These are phyloP conservation scores for Fragum fragum DNA, from an alignment of 2,888 invertebrate genomes.

Conservation along the genomic window DNA sequence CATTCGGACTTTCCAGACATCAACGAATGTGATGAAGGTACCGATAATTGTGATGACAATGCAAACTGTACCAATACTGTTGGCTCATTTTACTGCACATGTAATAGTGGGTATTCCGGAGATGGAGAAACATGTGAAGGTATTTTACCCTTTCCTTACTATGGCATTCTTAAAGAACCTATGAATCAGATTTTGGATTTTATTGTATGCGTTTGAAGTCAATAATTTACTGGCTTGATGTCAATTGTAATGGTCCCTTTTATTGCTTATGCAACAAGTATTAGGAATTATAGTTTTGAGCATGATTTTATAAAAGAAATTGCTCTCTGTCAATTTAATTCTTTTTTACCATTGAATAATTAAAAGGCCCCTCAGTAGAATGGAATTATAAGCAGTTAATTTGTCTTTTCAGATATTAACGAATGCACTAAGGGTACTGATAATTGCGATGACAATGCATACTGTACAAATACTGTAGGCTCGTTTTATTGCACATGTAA, in stretches of 20 bases:
- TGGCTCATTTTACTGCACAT: not conserved
- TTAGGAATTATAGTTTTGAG: too few relatives aligned
- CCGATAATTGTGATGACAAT: not conserved
- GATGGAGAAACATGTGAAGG: not conserved
- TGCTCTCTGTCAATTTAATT: too few relatives aligned
- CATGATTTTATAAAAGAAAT: too few relatives aligned
- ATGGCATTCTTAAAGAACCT: too few relatives aligned
- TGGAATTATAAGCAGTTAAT: too few relatives aligned
- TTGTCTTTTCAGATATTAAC: not conserved
- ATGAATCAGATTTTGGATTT: too few relatives aligned
- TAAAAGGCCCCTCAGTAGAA: too few relatives aligned
- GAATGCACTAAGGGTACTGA: not conserved
- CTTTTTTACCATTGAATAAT: too few relatives aligned
- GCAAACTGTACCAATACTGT: not conserved
- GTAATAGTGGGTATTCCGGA: not conserved
- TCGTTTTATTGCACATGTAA: slow-evolving; percentile 2
- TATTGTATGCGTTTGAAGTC: too few relatives aligned
- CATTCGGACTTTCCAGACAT: not conserved
- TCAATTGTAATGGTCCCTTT: too few relatives aligned
- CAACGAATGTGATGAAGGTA: not conserved
- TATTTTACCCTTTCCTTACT: not conserved
- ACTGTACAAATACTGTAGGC: slow-evolving; percentile 2
- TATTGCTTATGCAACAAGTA: too few relatives aligned
- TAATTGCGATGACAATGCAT: not conserved
- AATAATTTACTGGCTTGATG: too few relatives aligned